Base-by-base conservation (phyloP, 2,888 invertebrate genomes). In the Leptinotarsa haldemani region DNA sequence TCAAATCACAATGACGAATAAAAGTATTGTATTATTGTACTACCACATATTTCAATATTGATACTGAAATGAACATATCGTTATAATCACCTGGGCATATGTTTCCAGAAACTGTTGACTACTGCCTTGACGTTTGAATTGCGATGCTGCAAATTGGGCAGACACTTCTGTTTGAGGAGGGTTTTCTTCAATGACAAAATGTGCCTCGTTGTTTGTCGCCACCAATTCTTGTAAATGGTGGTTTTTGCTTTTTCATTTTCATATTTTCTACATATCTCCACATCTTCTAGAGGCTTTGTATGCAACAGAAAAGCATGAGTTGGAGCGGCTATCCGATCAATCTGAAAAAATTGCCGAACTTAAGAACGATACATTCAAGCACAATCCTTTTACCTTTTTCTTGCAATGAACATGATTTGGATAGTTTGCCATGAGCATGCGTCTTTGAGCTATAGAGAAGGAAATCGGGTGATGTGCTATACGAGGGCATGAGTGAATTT, bases 291-390 rank as follows among this genome's bases (percentile, higher is more conserved):
- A 67, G 74, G 74, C 73, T 13, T 84, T 40, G 90, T 87, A 2
- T 91, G 91, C 50, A 88, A 85, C 70, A 91, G 78, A n/a, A 92
- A 92, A 16, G 93, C 90, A 81, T 91, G 90, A 0, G 94, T 94
- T 1, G 92, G 93, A 0, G 93, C 92, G 9, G 91, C 89, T 71
- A 93, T 90, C 70, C 93, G 89, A 30, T 91, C 91, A 81, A 93
- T 88, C 92, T 92, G 81, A 80, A 78, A 79, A 73, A 65, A 71
- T 18, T 22, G 65, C 64, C 50, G 22, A 71, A 69, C 22, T 61
- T 30, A 40, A 61, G 61, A 25, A 18, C n/a, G 25, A 61, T 61
- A 30, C 61, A 30, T 40, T 40, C 30, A 7, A n/a, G 5, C 40
- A 9, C 12, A 30, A 61, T n/a, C 1, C 5, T 61, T 61, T 61